These are phyloP conservation scores for Pseudopodoces humilis DNA, from an alignment of 2,113 vertebrate genomes.

Conservation along the genomic window DNA sequence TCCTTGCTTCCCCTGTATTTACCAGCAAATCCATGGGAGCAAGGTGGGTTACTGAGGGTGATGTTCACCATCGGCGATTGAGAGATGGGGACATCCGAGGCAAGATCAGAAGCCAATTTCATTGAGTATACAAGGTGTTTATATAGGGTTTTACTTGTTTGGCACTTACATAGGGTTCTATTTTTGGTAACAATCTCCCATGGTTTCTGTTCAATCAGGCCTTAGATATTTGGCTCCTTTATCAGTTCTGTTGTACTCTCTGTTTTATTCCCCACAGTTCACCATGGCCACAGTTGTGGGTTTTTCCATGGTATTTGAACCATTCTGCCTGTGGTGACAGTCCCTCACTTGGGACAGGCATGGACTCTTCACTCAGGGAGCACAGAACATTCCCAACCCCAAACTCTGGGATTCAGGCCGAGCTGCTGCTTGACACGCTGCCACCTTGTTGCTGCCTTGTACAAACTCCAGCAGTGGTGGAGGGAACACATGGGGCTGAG, in stretches of 20 bases:
- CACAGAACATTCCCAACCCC: accelerated
- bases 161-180: too few species aligned
- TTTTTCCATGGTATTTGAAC: background rate
- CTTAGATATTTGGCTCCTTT: too few species aligned
- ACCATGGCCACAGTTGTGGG: accelerated
- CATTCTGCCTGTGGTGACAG: background rate
- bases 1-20: background rate
- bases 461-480: accelerated
- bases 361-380: accelerated
- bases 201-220: too few species aligned
- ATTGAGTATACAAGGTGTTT: too few species aligned
- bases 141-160: too few species aligned
- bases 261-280: background rate
- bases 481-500: accelerated
- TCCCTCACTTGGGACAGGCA: accelerated
- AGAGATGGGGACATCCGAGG: too few species aligned
- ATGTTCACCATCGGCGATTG: accelerated
- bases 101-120: too few species aligned
- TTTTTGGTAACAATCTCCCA: too few species aligned
- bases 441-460: accelerated
- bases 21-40: background rate
- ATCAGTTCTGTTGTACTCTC: too few species aligned
- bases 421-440: accelerated
- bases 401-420: background rate
- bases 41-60: background rate